phyloP scores from a whole-genome alignment of 2,888 invertebrate genomes.

The Pristionchus fissidentatus region DNA sequence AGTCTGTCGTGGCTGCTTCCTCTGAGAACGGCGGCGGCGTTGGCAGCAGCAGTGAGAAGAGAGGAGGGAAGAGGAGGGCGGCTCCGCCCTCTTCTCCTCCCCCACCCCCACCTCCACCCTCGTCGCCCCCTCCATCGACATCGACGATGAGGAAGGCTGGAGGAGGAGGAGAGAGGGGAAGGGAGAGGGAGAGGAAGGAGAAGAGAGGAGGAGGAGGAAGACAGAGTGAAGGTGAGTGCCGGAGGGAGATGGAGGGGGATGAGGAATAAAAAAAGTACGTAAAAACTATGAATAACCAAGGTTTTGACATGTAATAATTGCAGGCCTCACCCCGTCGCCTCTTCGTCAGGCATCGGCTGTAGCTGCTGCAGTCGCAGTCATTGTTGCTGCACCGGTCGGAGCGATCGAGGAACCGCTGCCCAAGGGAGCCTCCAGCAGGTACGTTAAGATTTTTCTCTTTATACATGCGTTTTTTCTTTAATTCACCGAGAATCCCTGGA shows the following conservation, averaged over 20 bases:
- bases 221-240: conserved; percentile 23
- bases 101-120: neutral
- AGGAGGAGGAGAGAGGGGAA: conserved; percentile 18
- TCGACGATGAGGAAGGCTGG: neutral
- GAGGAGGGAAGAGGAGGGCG: neutral
- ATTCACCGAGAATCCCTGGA: too few species aligned
- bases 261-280: neutral
- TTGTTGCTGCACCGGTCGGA: neutral
- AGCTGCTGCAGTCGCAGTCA: neutral
- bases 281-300: neutral
- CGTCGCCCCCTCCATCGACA: neutral
- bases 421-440: conserved; percentile 33
- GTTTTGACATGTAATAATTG: neutral
- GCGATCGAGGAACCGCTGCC: conserved; percentile 2
- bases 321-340: conserved; percentile 27
- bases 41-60: too few species aligned
- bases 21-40: conserved; percentile 14
- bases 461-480: too few species aligned
- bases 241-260: neutral
- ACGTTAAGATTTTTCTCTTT: too few species aligned
- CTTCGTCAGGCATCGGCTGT: conserved; percentile 6
- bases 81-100: neutral
- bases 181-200: conserved; percentile 17
- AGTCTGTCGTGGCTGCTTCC: too few species aligned
- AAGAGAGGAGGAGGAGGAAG: neutral